Conservation (phyloP, 2,888 invertebrate genomes). For the Micoletzkya japonica region DNA sequence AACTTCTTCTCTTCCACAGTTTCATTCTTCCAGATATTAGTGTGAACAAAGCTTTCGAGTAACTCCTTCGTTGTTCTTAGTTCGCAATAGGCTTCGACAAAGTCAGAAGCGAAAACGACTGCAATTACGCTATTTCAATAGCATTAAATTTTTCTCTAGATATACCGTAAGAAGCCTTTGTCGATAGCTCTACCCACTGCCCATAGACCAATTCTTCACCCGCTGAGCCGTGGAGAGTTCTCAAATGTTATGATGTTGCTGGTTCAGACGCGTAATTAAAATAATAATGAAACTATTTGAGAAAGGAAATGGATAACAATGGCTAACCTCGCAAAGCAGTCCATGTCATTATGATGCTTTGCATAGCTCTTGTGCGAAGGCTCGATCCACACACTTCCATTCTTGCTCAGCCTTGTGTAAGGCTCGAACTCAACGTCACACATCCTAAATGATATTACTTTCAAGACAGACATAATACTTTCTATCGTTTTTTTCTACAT, state of each 20-base stretch:
- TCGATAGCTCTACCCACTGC: background rate
- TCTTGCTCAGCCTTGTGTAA: background rate
- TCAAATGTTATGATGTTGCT: no score
- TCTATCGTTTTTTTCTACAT: no score
- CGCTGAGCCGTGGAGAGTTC: background rate
- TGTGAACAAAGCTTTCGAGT: constrained; percentile 1
- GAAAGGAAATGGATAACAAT: no score
- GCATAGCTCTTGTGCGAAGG: no score
- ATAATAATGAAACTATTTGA: no score
- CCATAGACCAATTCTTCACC: background rate
- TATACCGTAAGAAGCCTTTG: no score
- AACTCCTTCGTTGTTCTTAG: background rate
- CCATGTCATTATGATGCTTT: background rate
- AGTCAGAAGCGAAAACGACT: background rate
- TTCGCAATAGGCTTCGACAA: background rate
- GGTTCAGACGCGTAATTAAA: no score
- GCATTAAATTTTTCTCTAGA: no score
- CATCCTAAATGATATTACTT: no score
- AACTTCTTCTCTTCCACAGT: background rate
- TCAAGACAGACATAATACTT: no score
- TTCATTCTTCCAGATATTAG: background rate
- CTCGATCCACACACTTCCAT: background rate
- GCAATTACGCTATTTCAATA: no score
- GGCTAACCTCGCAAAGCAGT: background rate
- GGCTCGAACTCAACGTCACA: background rate